Base-by-base conservation (phyloP, 2,888 invertebrate species). In the Lasioglossum pauxillum region DNA sequence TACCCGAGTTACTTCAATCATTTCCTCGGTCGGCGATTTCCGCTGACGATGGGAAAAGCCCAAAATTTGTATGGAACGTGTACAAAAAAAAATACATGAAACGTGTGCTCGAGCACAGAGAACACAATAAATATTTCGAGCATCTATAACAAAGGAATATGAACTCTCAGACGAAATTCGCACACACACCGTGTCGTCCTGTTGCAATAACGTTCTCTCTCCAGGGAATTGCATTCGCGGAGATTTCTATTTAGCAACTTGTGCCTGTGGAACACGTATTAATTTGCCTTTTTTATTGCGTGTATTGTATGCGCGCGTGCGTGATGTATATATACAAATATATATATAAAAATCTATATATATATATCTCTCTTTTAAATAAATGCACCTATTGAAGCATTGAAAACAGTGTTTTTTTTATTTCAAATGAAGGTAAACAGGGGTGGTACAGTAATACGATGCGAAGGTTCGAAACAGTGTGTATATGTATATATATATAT, bases 201-300 rank as follows among this genome's bases (percentile, higher is more conserved):
- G 64, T 64, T 44, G 31, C 31, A 31, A 31, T 64, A 31, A 31
- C 31, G 16, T n/a, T 31, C 64, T 64, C 64, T 31, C 64, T 64
- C 90, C 91, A 93, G 91, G 91, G 92, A 89, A 91, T 92, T 90
- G 88, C 90, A 87, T 88, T 87, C 85, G 67, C 87, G 88, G 85
- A 90, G 89, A 90, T 89, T 88, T 86, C 91, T 87, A 93, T 88
- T 94, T 94, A 94, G 94, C 95, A 95, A 95, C 95, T 95, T 95
- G 95, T 95, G 95, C 95, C 95, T 95, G 95, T 95, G 95, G 95
- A 95, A 95, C 95, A 94, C 91, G 94, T 93, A 93, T 93, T 88
- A 82, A 92, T 86, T 84, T 92, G 89, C 92, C 91, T 91, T 90
- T 69, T 57, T 86, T 80, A 60, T 44, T 87, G 83, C 86, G 85